phyloP scores from a whole-genome alignment of 1,140 invertebrate genomes.

The Drosophila jambulina region DNA sequence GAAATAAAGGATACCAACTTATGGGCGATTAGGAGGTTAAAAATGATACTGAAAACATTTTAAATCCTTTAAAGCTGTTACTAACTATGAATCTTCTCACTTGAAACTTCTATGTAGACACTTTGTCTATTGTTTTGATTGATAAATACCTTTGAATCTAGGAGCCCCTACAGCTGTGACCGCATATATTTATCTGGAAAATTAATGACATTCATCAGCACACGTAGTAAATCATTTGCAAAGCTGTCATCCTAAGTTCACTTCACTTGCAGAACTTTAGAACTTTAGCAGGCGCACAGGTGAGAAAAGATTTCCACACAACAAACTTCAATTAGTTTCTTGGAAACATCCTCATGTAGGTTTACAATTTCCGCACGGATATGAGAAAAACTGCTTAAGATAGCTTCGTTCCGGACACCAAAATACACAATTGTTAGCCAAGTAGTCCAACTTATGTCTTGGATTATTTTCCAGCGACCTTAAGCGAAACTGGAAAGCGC shows the following conservation, averaged over 20 bases:
- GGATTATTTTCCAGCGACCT: neutral
- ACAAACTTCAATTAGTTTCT: constrained; percentile 35
- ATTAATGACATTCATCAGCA: neutral
- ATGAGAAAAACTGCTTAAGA: constrained; percentile 14
- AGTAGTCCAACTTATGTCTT: neutral
- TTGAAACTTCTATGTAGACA: neutral
- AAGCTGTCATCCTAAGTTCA: neutral
- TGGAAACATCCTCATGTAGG: constrained; percentile 16
- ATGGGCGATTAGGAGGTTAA: neutral
- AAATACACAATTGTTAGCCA: neutral
- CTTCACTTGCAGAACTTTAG: constrained; percentile 10
- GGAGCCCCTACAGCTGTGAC: neutral
- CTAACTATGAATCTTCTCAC: neutral
- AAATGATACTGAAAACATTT: neutral
- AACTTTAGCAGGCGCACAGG: neutral
- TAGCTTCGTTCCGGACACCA: neutral
- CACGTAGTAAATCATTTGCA: constrained; percentile 4
- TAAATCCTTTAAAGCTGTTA: neutral
- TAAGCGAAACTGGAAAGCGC: neutral
- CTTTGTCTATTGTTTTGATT: neutral
- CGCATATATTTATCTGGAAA: neutral
- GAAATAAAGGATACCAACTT: neutral
- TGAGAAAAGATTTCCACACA: neutral
- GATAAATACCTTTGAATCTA: neutral
- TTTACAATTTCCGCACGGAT: constrained; percentile 58